Evolutionary conservation across 2,797 vertebrate genomes (phyloP).

Genomic region (Uromys caudimaculatus): DNA sequence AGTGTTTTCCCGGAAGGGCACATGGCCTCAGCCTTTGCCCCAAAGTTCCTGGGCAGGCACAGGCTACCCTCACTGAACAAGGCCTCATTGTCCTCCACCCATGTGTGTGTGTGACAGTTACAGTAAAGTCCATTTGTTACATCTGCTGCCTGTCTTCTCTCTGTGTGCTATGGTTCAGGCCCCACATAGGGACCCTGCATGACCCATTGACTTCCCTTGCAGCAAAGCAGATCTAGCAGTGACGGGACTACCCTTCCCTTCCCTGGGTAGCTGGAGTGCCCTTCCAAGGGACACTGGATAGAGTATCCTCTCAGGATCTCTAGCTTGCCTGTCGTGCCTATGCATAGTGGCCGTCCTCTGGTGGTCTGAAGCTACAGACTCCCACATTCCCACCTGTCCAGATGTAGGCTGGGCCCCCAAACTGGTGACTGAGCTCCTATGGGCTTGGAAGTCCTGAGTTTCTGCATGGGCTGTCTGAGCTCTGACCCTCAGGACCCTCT

Average conservation of each 20-base stretch:
- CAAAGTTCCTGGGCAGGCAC: background rate
- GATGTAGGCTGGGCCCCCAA: background rate
- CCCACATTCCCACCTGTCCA: background rate
- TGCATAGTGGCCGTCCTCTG: too few relatives aligned
- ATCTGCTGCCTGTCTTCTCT: background rate
- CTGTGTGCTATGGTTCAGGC: background rate
- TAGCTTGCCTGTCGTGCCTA: background rate
- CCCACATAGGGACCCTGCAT: background rate
- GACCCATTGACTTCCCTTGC: background rate
- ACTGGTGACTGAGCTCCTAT: too few relatives aligned
- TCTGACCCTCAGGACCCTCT: background rate
- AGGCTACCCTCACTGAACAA: background rate
- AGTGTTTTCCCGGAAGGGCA: background rate
- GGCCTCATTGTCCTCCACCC: background rate
- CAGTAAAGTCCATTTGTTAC: conserved; percentile 7
- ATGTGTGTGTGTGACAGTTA: background rate
- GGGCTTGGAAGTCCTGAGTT: background rate
- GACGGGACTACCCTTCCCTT: too few relatives aligned
- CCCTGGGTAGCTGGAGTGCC: background rate
- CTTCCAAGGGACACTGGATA: background rate
- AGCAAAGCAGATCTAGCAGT: background rate
- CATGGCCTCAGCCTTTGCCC: background rate
- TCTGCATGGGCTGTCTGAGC: background rate
- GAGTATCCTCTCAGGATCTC: background rate
- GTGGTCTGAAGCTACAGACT: background rate